A percentile compares a stretch with the other conserved stretches of the same genome.
Evolutionary conservation across 2,113 vertebrate genomes (phyloP).

Genomic region (Actenoides lindsayi): DNA sequence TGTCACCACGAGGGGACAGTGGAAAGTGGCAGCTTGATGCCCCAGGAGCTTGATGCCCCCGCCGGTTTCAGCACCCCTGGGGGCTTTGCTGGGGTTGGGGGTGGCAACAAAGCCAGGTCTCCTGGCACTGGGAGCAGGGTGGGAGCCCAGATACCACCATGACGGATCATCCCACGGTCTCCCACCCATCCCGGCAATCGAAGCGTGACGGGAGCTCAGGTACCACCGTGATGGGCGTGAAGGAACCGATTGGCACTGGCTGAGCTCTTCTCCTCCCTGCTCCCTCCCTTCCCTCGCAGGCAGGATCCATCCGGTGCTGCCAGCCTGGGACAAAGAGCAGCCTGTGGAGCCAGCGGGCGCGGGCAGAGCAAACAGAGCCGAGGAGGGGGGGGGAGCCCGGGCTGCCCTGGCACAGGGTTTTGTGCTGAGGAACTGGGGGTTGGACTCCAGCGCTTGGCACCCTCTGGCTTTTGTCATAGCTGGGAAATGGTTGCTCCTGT

Average conservation of each 20-base stretch:
- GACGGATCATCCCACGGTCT: background rate
- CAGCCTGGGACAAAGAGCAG: conserved; percentile 8
- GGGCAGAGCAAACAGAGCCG: background rate
- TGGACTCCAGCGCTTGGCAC: background rate
- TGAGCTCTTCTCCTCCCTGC: background rate
- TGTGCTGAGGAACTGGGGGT: background rate
- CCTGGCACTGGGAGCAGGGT: accelerated
- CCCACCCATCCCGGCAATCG: background rate
- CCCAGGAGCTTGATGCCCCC: no score
- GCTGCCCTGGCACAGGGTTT: background rate
- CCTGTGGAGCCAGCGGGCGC: background rate
- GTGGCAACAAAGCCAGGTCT: background rate
- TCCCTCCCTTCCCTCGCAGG: background rate
- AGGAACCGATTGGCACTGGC: accelerated
- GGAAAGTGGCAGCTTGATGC: background rate
- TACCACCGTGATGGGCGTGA: accelerated
- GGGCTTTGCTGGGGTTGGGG: background rate
- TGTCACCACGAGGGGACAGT: background rate
- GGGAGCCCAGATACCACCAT: accelerated
- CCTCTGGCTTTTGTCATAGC: accelerated
- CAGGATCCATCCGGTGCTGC: background rate
- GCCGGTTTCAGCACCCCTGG: background rate
- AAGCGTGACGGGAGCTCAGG: background rate
- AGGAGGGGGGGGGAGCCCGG: background rate
- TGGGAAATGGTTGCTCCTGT: background rate